phyloP scores from a whole-genome alignment of 1,140 invertebrate genomes.

The Aleiodes sp. region DNA sequence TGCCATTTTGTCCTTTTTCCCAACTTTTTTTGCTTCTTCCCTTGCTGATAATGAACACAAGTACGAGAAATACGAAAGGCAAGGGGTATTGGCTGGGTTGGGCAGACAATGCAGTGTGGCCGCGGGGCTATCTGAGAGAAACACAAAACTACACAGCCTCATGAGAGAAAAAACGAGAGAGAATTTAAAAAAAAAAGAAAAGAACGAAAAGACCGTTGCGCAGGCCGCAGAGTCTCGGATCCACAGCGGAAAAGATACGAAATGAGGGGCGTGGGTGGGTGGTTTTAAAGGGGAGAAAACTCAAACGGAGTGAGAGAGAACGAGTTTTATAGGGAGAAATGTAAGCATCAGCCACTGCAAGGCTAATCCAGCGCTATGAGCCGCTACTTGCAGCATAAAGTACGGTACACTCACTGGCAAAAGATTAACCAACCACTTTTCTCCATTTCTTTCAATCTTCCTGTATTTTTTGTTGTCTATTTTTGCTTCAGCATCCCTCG shows the following conservation, averaged over 20 bases:
- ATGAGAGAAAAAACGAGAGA: slow-evolving; percentile 48
- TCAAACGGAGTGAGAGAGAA: slow-evolving; percentile 38
- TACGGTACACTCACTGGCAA: slow-evolving; percentile 55
- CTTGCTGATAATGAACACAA: slow-evolving; percentile 61
- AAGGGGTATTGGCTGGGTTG: slow-evolving; percentile 59
- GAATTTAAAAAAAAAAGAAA: too few relatives aligned
- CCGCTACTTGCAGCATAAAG: slow-evolving; percentile 59
- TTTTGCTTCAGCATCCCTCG: slow-evolving; percentile 19
- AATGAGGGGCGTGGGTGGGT: slow-evolving; percentile 23
- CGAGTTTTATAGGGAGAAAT: slow-evolving; percentile 45
- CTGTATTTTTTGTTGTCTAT: slow-evolving; percentile 28
- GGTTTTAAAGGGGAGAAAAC: slow-evolving; percentile 43
- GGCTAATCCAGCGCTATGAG: slow-evolving; percentile 64
- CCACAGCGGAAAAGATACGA: slow-evolving; percentile 41
- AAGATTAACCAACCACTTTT: slow-evolving; percentile 36
- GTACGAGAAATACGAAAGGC: slow-evolving; percentile 58
- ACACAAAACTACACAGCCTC: slow-evolving; percentile 38
- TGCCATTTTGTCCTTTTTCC: slow-evolving; percentile 22
- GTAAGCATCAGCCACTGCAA: slow-evolving; percentile 64
- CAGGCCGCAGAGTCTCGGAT: slow-evolving; percentile 34
- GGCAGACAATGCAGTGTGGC: slow-evolving; percentile 62
- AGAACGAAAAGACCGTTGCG: slow-evolving; percentile 33
- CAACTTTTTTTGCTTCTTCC: slow-evolving; percentile 38
- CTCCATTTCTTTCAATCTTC: slow-evolving; percentile 31
- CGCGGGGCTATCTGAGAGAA: slow-evolving; percentile 62